Evolutionary conservation across 1,140 invertebrate genomes (phyloP), one percentile per base, ranked within the genome.

Genomic region (Alviniconcha marisindica): DNA sequence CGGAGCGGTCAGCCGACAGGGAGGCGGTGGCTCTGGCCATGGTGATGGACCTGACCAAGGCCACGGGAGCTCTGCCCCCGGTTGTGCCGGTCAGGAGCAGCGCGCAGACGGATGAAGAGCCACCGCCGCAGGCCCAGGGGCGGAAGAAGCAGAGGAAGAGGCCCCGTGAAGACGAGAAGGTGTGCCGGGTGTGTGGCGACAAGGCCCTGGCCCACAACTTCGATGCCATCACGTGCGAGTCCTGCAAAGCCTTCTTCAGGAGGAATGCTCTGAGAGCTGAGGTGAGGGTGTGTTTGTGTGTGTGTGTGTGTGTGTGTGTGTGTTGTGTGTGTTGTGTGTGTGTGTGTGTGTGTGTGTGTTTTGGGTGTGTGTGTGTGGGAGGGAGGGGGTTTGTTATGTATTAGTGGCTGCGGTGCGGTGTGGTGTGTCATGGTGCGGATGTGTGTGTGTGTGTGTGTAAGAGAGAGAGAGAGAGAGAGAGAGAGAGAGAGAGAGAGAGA

Each of bases 231-330:
- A 98, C 97, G 1, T 99, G 98, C 90, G 98, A 99, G 92, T 98
- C 97, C 84, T 99, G 98, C 91, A 99, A 99, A 91, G 98, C 98
- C 0, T 99, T 99, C 92, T 99, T 99, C 92, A 93, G 98, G 86
- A 94, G 98, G 77, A 99, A 99, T 94, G 98, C 98, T 5, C 92
- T 97, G n/a, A 96, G 97, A 88, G 96, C 96, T 83, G 98, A 98
- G 94, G 96, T 96, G 91, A 89, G 24, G 3, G 14, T n/a, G 24
- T 60, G 4, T 14, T 60, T 60, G 15, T 60, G 18, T 44, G 40
- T 51, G 74, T 77, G 74, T 77, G 42, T 77, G 42, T 77, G 74
- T 77, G 44, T 77, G 74, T 51, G 10, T 77, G 33, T 73, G 69
- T 60, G 36, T 42, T 71, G 69, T 71, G 38, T 71, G 69, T 71